These are phyloP conservation scores for Hermodice carunculata DNA, from an alignment of 2,888 invertebrate genomes.

Conservation along the genomic window DNA sequence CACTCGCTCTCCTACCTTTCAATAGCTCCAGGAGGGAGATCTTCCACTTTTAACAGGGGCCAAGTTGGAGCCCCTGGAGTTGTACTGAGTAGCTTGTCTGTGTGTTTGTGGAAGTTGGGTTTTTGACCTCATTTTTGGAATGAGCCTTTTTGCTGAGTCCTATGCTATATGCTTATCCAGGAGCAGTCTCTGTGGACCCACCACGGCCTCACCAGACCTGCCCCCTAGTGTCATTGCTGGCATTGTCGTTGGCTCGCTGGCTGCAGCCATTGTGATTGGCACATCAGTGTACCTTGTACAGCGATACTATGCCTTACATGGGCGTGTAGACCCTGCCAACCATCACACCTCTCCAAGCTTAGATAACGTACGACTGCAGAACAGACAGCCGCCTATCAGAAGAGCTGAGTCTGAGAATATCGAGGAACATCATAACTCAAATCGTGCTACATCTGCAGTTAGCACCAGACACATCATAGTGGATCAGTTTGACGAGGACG, in stretches of 20 bases:
- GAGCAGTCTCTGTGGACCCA: slow-evolving; percentile 2
- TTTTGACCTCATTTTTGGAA: too few species aligned
- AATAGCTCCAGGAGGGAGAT: too few species aligned
- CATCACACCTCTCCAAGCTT: too few species aligned
- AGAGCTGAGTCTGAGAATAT: too few species aligned
- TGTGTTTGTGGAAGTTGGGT: too few species aligned
- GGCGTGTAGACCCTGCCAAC: slow-evolving; percentile 7
- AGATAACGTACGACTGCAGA: neutral
- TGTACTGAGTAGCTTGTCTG: too few species aligned
- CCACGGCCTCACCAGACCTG: neutral
- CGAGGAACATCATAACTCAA: too few species aligned
- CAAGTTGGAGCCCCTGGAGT: too few species aligned
- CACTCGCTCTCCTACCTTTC: too few species aligned
- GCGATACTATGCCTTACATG: slow-evolving; percentile 16
- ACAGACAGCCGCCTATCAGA: neutral
- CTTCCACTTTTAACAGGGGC: too few species aligned
- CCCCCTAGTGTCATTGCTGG: slow-evolving; percentile 6
- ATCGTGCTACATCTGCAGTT: slow-evolving; percentile 2
- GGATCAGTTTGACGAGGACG: too few species aligned
- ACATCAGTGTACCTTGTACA: slow-evolving; percentile 12
- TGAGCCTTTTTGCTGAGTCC: too few species aligned
- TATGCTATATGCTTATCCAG: neutral
- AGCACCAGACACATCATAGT: slow-evolving; percentile 4
- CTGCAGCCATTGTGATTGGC: slow-evolving; percentile 10
- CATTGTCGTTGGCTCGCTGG: slow-evolving; percentile 12